phyloP scores from a whole-genome alignment of 2,888 invertebrate species.

The Leptinotarsa haldemani region DNA sequence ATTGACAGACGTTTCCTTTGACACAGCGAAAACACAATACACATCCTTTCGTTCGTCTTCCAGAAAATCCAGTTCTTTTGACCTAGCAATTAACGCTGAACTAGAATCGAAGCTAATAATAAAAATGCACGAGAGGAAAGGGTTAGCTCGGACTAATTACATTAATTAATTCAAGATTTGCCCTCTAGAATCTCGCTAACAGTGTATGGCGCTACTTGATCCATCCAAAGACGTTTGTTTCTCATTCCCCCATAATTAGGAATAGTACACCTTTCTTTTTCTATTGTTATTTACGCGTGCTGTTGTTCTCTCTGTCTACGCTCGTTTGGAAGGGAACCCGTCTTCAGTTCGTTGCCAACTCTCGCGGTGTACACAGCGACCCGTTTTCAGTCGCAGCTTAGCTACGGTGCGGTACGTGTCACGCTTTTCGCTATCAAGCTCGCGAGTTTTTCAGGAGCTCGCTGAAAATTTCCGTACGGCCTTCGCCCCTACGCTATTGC shows the following conservation, averaged over 20 bases:
- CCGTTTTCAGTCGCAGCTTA: constrained; percentile 53
- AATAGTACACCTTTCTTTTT: constrained; percentile 53
- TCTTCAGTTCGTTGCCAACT: constrained; percentile 63
- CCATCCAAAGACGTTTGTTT: constrained; percentile 64
- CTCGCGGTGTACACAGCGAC: constrained; percentile 59
- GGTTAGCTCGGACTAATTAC: constrained; percentile 60
- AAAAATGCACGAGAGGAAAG: constrained; percentile 41
- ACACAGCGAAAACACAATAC: constrained; percentile 8
- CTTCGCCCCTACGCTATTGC: constrained; percentile 15
- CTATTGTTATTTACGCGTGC: constrained; percentile 47
- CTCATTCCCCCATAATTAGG: constrained; percentile 65
- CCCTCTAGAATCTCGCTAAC: constrained; percentile 62
- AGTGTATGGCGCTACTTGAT: constrained; percentile 65
- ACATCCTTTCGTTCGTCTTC: not conserved
- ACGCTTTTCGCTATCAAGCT: constrained; percentile 21
- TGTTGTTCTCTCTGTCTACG: constrained; percentile 56
- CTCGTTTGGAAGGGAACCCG: constrained; percentile 60
- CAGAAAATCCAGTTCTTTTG: not conserved
- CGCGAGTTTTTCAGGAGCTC: constrained; percentile 34
- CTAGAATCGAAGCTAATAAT: constrained; percentile 32
- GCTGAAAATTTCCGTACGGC: constrained; percentile 28
- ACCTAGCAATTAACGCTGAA: constrained; percentile 23
- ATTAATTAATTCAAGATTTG: constrained; percentile 63
- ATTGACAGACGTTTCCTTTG: constrained; percentile 12
- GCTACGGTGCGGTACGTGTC: constrained; percentile 42